Evolutionary conservation across 2,797 vertebrate species (phyloP).

Genomic region (Sebastes trivittatus): DNA sequence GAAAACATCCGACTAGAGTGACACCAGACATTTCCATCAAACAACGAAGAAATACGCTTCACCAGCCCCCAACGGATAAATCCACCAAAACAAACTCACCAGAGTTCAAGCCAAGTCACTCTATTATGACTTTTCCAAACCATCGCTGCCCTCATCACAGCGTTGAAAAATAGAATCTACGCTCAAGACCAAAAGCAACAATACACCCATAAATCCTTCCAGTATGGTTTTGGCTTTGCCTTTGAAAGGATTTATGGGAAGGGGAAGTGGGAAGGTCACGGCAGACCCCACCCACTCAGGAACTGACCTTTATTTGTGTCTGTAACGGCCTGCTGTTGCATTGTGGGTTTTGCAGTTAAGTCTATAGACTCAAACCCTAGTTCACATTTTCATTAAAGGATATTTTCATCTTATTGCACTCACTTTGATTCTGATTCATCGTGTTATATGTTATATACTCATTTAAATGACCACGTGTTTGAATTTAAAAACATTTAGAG

Average conservation of each 20-base stretch:
- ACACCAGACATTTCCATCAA: conserved; percentile 45
- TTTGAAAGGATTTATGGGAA: conserved; percentile 70
- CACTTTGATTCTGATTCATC: not conserved
- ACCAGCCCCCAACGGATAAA: conserved; percentile 32
- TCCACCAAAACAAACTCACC: conserved; percentile 48
- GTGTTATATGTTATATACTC: not conserved
- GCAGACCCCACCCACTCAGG: conserved; percentile 50
- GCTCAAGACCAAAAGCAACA: conserved; percentile 63
- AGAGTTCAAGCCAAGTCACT: conserved; percentile 47
- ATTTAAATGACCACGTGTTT: not conserved
- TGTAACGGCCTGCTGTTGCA: conserved; percentile 42
- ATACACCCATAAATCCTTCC: conserved; percentile 64
- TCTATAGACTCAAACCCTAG: not conserved
- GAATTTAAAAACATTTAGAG: not conserved
- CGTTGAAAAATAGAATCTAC: conserved; percentile 57
- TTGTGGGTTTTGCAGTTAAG: conserved; percentile 47
- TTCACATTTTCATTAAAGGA: not conserved
- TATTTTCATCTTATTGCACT: not conserved
- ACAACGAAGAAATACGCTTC: conserved; percentile 26
- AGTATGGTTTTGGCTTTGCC: conserved; percentile 57
- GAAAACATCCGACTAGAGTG: conserved; percentile 16
- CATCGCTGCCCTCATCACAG: conserved; percentile 21
- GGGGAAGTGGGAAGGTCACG: conserved; percentile 56
- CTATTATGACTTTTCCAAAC: conserved; percentile 47
- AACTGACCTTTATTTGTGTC: conserved; percentile 61